A percentile compares a stretch with the other conserved stretches of the same genome.
phyloP scores from a whole-genome alignment of 2,797 vertebrate genomes.

The Carcharodon carcharias region DNA sequence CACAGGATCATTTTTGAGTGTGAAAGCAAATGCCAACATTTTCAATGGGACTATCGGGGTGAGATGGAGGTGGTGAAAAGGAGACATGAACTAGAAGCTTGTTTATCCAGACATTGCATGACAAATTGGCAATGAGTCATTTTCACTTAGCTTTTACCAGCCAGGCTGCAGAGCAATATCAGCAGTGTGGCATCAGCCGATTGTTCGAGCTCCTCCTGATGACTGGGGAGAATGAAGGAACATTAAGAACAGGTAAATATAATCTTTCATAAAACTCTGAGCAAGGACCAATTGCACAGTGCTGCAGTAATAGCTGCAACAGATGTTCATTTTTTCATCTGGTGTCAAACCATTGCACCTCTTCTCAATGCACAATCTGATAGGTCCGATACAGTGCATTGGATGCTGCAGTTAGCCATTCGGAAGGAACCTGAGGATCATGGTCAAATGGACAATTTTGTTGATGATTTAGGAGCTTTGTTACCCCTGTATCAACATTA shows the following conservation, averaged over 20 bases:
- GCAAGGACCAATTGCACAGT: neutral
- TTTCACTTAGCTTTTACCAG: neutral
- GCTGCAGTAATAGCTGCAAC: neutral
- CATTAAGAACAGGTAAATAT: neutral
- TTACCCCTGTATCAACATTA: neutral
- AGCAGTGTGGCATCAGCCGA: neutral
- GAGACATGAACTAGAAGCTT: neutral
- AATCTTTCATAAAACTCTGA: neutral
- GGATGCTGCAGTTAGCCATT: neutral
- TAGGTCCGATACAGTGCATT: neutral
- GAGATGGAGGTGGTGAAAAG: neutral
- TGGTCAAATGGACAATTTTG: neutral
- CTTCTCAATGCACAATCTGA: neutral
- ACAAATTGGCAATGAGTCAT: neutral
- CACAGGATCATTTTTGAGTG: neutral
- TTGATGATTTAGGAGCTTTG: conserved; percentile 9
- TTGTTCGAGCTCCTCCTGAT: neutral
- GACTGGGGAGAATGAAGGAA: neutral
- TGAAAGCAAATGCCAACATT: neutral
- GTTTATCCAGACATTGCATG: neutral
- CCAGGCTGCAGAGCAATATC: neutral
- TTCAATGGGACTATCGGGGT: neutral
- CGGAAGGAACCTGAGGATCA: neutral
- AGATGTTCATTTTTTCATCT: neutral
- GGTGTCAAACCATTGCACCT: neutral